Evolutionary conservation across 2,113 vertebrate genomes (phyloP).

Genomic region (Amblyornis subalaris): DNA sequence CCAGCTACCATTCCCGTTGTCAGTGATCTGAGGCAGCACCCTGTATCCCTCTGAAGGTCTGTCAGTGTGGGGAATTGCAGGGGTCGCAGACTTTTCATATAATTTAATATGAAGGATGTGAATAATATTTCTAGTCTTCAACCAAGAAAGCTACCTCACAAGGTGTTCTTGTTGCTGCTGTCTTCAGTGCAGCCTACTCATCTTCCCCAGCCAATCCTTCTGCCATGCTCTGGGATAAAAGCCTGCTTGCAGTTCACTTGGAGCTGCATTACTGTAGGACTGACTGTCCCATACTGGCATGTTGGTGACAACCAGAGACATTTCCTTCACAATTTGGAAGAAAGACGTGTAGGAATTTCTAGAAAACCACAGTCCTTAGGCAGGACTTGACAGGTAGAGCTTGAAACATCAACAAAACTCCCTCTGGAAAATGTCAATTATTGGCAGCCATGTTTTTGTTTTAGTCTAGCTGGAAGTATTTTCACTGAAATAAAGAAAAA

Average conservation of each 20-base stretch:
- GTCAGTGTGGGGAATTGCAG: not conserved
- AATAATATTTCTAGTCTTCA: not conserved
- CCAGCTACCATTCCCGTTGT: not conserved
- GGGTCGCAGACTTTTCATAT: not conserved
- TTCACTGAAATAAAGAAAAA: not conserved
- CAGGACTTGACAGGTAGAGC: not conserved
- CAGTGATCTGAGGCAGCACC: not conserved
- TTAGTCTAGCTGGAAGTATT: not conserved
- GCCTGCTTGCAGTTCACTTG: not conserved
- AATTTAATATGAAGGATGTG: not conserved
- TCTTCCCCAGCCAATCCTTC: not conserved
- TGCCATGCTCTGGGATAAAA: not conserved
- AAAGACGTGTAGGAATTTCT: not conserved
- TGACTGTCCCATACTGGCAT: not conserved
- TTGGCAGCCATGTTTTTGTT: not conserved
- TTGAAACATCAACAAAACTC: not conserved
- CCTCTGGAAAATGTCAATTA: not conserved
- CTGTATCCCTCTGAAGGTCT: not conserved
- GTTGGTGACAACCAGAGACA: not conserved
- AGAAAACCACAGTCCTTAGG: not conserved
- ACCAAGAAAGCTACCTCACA: not conserved
- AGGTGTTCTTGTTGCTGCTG: not conserved
- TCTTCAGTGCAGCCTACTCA: not conserved
- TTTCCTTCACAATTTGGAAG: not conserved
- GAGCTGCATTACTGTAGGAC: not conserved